Percentiles rank a stretch among this genome's conserved stretches.
phyloP scores from a whole-genome alignment of 2,113 vertebrate species.

The Hippocampus guttulatus region DNA sequence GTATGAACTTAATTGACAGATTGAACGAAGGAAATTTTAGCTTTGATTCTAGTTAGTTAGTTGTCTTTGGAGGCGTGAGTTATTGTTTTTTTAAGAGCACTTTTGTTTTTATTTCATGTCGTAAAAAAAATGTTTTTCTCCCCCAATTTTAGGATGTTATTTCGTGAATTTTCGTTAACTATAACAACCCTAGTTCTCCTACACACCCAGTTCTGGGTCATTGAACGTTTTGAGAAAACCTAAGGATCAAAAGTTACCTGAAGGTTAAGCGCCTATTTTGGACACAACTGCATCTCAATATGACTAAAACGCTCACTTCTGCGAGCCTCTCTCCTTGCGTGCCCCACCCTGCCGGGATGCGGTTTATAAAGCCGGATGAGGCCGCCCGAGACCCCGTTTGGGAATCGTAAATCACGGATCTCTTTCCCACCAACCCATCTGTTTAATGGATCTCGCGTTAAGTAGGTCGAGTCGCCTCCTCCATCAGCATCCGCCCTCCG shows the following conservation, averaged over 20 bases:
- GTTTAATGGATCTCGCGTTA: constrained; percentile 42
- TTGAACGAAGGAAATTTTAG: no score
- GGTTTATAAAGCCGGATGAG: constrained; percentile 27
- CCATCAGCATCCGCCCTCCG: constrained; percentile 48
- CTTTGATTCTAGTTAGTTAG: no score
- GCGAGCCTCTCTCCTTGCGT: not conserved
- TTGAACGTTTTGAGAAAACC: not conserved
- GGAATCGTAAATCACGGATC: constrained; percentile 16
- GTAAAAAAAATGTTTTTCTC: no score
- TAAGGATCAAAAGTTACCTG: not conserved
- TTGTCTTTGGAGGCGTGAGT: no score
- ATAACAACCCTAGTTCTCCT: no score
- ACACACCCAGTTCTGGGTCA: no score
- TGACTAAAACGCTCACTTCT: not conserved
- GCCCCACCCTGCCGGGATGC: constrained; percentile 42
- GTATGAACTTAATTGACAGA: not conserved
- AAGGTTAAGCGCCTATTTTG: not conserved
- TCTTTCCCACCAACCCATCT: constrained; percentile 29
- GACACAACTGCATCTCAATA: not conserved
- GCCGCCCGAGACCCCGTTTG: not conserved
- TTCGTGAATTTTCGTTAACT: no score
- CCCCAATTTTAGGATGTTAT: no score
- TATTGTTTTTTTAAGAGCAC: no score
- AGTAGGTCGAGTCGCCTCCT: constrained; percentile 43
- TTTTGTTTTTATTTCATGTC: no score